Evolutionary conservation across 2,113 vertebrate genomes (phyloP), one percentile per base, ranked within the genome.

Genomic region (Micronisus gabar): DNA sequence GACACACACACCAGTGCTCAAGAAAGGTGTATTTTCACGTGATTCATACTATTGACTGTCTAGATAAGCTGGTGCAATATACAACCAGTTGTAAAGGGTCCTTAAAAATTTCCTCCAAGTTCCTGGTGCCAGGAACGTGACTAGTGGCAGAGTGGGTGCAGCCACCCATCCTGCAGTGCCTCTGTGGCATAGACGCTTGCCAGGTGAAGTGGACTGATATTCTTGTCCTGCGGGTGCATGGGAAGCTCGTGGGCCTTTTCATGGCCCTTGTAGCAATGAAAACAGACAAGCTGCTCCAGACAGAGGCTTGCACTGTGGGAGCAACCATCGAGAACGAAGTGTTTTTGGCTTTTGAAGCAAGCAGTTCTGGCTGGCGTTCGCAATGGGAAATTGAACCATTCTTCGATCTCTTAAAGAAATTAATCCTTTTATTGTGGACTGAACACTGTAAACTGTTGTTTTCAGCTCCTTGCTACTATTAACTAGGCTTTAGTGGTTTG

Each of bases 161-260:
- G 38, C 17, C 1, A 2, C 61, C 17, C 29, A 29, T 36, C 13
- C 47, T 56, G 6, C 55, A 36, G 16, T 8, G 3, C 32, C 18
- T 27, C 17, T 52, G 17, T 41, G 40, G 13, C 0, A 0, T 5
- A 27, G 63, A 20, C 0, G 6, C 4, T 20, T 73, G 9, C 11
- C 23, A 23, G 30, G 45, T 56, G 68, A 38, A 38, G 26, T 70
- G 22, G 41, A 53, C 14, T 4, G 13, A 32, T 27, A 16, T 22
- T 10, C 56, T 62, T 47, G 13, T 47, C 21, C 38, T 59, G 25
- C 11, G 36, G 11, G 13, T 0, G 0, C 26, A 1, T 2, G 23
- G 29, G 78, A 84, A 84, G 38, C 6, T 73, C 13, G 1, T 1
- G 3, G 22, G 26, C 4, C 15, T 56, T 16, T 4, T 1, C 10